These are phyloP conservation scores for Brachyopa scutellaris DNA, from an alignment of 2,888 invertebrate genomes.

Conservation along the genomic window DNA sequence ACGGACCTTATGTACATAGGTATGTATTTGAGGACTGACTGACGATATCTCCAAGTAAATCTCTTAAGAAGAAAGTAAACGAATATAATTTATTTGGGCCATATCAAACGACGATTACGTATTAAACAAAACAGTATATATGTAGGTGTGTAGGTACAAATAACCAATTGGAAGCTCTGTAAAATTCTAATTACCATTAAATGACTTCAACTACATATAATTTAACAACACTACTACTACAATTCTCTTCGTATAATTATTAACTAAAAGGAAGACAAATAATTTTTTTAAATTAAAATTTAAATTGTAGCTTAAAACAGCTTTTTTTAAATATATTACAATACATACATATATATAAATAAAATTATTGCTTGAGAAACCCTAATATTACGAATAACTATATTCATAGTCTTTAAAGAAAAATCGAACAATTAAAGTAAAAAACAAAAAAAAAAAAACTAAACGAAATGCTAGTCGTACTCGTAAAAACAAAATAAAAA, in stretches of 20 bases:
- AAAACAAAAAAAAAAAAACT: slow-evolving; percentile 39
- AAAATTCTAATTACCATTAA: slow-evolving; percentile 28
- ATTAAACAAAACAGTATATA: slow-evolving; percentile 13
- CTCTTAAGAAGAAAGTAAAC: slow-evolving; percentile 17
- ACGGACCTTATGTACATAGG: too few species aligned
- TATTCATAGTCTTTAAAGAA: slow-evolving; percentile 1
- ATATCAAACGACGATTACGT: slow-evolving; percentile 43
- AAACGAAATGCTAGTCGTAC: slow-evolving; percentile 72
- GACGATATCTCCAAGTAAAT: slow-evolving; percentile 18
- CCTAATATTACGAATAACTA: slow-evolving; percentile 56
- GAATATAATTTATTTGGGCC: slow-evolving; percentile 58
- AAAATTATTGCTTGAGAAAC: slow-evolving; percentile 66
- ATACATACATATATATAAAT: slow-evolving; percentile 23
- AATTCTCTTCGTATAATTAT: slow-evolving; percentile 33
- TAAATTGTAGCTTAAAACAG: slow-evolving; percentile 30
- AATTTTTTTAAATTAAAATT: slow-evolving; percentile 8
- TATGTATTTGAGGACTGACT: slow-evolving; percentile 26
- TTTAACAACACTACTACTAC: slow-evolving; percentile 32
- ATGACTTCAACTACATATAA: slow-evolving; percentile 28
- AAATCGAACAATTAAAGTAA: slow-evolving; percentile 42
- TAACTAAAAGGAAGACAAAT: slow-evolving; percentile 8
- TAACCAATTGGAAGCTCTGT: background rate
- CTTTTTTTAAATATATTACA: slow-evolving; percentile 44
- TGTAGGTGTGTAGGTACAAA: too few species aligned
- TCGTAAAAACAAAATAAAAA: slow-evolving; percentile 53